Evolutionary conservation across 2,888 invertebrate genomes (phyloP), one percentile per base, ranked within the genome.

Genomic region (Acleris holmiana): DNA sequence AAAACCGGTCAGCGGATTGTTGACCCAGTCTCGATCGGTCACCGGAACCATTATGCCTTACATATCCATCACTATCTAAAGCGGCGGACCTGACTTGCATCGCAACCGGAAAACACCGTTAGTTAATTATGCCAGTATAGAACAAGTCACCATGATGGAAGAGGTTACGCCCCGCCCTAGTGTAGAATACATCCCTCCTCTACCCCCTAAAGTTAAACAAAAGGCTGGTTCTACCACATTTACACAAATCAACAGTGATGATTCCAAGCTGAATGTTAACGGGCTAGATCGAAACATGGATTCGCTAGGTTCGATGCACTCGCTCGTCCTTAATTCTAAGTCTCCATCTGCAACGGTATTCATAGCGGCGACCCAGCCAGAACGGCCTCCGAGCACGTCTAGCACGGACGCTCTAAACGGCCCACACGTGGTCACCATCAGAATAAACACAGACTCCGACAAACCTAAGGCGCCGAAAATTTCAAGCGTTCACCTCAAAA

Each of bases 391-490:
- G 86, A 87, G 77, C 82, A 86, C 90, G 82, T 84, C 85, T 80
- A 79, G 83, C 79, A 74, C 88, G 85, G 91, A 90, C 89, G 87
- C 86, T 73, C 78, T 75, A 66, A 71, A 85, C 84, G 91, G 88
- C 69, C 92, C 91, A 74, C 95, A 95, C 88, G 95, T 95, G 76
- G 95, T 95, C 70, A 95, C 95, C 73, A 95, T 95, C 79, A 93
- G 94, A 81, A 95, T 96, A 83, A 95, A 94, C 83, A 94, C 95
- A 17, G 93, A 94, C 71, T 84, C 91, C 44, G 92, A 93, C 55
- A 93, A 91, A 76, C 91, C 90, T 0, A 91, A 89, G 75, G 88
- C 86, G 19, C 91, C 89, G 21, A 90, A 89, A 79, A 91, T 91
- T 72, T 91, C 92, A 8, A 92, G 92, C 71, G 92, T 92, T 1